Evolutionary conservation across 1,140 invertebrate species (phyloP).

Genomic region (Zophobas morio): DNA sequence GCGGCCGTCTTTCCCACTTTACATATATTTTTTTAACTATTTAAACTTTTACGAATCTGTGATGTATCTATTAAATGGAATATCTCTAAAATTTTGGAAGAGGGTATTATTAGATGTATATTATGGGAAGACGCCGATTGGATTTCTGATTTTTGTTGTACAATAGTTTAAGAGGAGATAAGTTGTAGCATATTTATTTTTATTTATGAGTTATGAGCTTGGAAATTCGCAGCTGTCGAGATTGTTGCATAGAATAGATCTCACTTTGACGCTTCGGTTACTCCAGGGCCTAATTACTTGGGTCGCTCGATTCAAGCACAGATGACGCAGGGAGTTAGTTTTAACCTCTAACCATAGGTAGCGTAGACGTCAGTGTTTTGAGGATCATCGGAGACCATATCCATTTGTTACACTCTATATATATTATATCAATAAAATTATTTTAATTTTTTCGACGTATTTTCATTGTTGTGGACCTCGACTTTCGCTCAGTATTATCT

Average conservation of each 20-base stretch:
- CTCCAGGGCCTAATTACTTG: neutral
- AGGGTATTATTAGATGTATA: conserved; percentile 54
- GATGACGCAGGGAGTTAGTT: conserved; percentile 13
- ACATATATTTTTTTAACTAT: conserved; percentile 43
- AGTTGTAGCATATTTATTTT: conserved; percentile 47
- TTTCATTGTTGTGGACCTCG: conserved; percentile 25
- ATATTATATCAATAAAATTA: conserved; percentile 41
- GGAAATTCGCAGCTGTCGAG: conserved; percentile 19
- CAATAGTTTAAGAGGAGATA: conserved; percentile 36
- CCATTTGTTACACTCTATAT: conserved; percentile 31
- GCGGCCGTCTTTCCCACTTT: conserved; percentile 45
- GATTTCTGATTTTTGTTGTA: conserved; percentile 13
- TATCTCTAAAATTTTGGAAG: conserved; percentile 50
- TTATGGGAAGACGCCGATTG: conserved; percentile 40
- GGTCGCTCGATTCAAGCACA: conserved; percentile 13
- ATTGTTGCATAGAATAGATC: conserved; percentile 41
- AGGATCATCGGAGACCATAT: conserved; percentile 35
- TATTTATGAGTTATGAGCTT: conserved; percentile 41
- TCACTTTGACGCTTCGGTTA: conserved; percentile 39
- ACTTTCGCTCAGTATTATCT: conserved; percentile 32
- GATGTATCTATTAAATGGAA: conserved; percentile 52
- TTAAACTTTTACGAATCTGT: conserved; percentile 51
- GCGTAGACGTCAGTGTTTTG: conserved; percentile 16
- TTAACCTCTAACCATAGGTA: conserved; percentile 8
- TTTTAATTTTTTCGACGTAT: conserved; percentile 20